Base-by-base conservation (phyloP, 2,888 invertebrate genomes). In the Cheilosia scutellata region DNA sequence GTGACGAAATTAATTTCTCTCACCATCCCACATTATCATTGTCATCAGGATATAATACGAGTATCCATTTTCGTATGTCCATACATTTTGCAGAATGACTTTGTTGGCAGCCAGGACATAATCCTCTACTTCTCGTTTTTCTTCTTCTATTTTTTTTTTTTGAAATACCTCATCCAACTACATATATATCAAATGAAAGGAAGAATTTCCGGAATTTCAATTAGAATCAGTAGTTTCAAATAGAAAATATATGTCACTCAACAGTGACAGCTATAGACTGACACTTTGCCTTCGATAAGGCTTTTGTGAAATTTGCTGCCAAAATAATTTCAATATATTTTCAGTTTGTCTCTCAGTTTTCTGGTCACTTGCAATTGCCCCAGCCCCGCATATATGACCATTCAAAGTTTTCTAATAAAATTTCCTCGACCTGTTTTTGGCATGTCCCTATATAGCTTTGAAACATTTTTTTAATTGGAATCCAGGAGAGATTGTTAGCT, bases 171-270 rank as follows among this genome's bases (percentile, higher is more conserved):
- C 51, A 63, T n/a, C 42, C 70, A 71, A 47, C 42, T 53, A 72
- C 11, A 37, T 37, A 72, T 11, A 37, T 37, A 11, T 33, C 62
- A 70, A 78, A 63, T 70, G 60, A 80, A 71, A 60, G 66, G 65
- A 80, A 76, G 84, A 80, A 86, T 86, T 86, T 76, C 58, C 47
- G 84, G 84, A 80, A 86, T 86, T 86, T 86, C 84, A 86, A 86
- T 86, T 80, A 86, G 71, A 86, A 66, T 75, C 49, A 76, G 65
- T 86, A 80, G 84, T 66, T 80, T 71, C 80, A 53, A 83, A 83
- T 78, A 51, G 74, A 68, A 83, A 77, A 51, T 51, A 68, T 76
- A 60, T 80, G 84, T 80, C 84, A 80, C 76, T 86, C 84, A 86
- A 3, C 60, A 51, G 53, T 80, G 84, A 84, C 80, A 79, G 79